Conservation (phyloP, 2,113 vertebrate species). For the human region DNA sequence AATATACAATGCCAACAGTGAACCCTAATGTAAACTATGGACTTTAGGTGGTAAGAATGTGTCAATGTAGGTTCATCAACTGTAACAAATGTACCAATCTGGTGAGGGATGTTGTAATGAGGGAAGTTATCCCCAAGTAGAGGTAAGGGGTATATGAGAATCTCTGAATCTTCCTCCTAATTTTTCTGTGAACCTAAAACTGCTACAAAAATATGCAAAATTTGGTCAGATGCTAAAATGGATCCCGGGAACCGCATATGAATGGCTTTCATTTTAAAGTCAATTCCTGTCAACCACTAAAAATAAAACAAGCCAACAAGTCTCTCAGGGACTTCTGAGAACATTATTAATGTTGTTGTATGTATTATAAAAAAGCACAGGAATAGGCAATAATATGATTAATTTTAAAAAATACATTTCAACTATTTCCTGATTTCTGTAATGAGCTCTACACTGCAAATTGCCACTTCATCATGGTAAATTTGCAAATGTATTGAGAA, state of each 20-base stretch:
- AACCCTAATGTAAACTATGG: neutral
- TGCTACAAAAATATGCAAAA: neutral
- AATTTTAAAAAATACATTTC: constrained; percentile 58
- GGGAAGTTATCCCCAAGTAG: neutral
- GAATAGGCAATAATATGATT: constrained; percentile 37
- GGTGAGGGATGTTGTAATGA: neutral
- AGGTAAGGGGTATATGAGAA: neutral
- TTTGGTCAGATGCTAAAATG: constrained; percentile 18
- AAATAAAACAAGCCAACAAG: constrained; percentile 39
- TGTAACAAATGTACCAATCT: neutral
- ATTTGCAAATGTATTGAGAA: constrained; percentile 46
- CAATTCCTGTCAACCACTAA: constrained; percentile 21
- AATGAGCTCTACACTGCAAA: constrained; percentile 66
- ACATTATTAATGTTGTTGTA: constrained; percentile 46
- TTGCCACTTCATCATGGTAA: constrained; percentile 56
- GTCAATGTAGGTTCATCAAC: neutral
- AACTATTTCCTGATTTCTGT: constrained; percentile 60
- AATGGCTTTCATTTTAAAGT: constrained; percentile 20
- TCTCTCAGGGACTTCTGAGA: constrained; percentile 20
- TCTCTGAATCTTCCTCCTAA: neutral
- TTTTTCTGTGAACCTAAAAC: neutral
- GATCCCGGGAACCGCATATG: neutral
- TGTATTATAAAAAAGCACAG: constrained; percentile 18
- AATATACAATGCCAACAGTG: neutral
- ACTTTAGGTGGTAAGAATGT: neutral